Evolutionary conservation across 1,140 invertebrate species (phyloP).

Genomic region (Araneus ventricosus): DNA sequence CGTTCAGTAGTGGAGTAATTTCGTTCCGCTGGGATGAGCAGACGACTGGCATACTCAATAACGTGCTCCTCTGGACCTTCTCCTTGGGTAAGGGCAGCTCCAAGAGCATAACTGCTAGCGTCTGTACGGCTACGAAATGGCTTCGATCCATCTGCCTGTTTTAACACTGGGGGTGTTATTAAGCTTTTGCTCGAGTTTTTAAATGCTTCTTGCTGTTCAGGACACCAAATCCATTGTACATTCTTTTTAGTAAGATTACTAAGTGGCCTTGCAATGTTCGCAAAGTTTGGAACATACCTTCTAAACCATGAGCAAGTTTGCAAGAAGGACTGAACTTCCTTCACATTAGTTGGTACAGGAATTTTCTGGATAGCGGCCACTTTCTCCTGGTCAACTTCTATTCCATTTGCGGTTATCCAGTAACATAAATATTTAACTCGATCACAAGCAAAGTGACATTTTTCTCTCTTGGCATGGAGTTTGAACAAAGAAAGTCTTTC

Average conservation of each 20-base stretch:
- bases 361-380: conserved; percentile 74
- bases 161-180: conserved; percentile 67
- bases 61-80: conserved; percentile 76
- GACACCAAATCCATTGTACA: no score
- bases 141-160: background rate
- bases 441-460: conserved; percentile 38
- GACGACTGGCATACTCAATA: conserved; percentile 76
- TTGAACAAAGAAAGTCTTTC: conserved; percentile 40
- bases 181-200: conserved; percentile 76
- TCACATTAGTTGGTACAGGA: conserved; percentile 74
- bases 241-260: conserved; percentile 61
- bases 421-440: conserved; percentile 21
- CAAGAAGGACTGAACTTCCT: conserved; percentile 70
- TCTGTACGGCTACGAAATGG: conserved; percentile 48
- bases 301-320: conserved; percentile 76
- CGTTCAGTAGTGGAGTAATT: conserved; percentile 78
- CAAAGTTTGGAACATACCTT: conserved; percentile 77
- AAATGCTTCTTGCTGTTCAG: conserved; percentile 70
- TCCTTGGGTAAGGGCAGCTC: conserved; percentile 77
- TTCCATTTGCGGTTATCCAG: conserved; percentile 63
- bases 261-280: conserved; percentile 75
- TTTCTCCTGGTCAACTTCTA: conserved; percentile 76
- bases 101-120: conserved; percentile 74
- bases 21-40: conserved; percentile 52
- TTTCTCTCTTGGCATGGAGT: background rate